Evolutionary conservation across 2,113 vertebrate genomes (phyloP).

Genomic region (Typhlomys cinereus): DNA sequence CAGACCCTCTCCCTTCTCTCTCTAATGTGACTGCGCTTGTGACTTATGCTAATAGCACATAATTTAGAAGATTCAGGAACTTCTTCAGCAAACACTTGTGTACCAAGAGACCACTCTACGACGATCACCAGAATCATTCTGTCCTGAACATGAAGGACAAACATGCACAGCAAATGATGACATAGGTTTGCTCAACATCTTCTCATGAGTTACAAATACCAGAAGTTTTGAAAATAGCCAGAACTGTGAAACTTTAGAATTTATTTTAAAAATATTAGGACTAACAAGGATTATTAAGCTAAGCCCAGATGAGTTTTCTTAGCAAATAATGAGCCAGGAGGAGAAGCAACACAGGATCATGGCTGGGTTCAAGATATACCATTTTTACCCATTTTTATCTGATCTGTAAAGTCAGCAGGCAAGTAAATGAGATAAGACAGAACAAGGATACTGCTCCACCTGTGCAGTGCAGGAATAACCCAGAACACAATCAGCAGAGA

Average conservation of each 20-base stretch:
- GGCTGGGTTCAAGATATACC: constrained; percentile 28
- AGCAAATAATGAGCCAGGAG: constrained; percentile 50
- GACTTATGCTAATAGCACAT: not conserved
- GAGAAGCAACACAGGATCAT: not conserved
- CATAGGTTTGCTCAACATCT: not conserved
- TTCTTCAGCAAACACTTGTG: not conserved
- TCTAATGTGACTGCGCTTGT: not conserved
- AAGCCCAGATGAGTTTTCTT: constrained; percentile 45
- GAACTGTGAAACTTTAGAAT: constrained; percentile 32
- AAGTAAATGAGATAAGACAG: not conserved
- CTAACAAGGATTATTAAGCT: not conserved
- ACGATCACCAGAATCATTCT: not conserved
- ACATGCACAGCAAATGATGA: not conserved
- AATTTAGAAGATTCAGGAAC: constrained; percentile 28
- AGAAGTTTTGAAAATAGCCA: not conserved
- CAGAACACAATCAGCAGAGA: not conserved
- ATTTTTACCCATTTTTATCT: constrained; percentile 55
- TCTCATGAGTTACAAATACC: not conserved
- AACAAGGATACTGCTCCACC: not conserved
- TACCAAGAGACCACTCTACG: not conserved
- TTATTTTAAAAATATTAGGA: constrained; percentile 28
- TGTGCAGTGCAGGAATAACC: not conserved
- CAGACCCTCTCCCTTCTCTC: not conserved
- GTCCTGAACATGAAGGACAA: not conserved
- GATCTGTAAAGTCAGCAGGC: not conserved